Percentiles rank a stretch among this genome's conserved stretches.
phyloP scores from a whole-genome alignment of 2,113 vertebrate genomes.

The Polypterus bichir region DNA sequence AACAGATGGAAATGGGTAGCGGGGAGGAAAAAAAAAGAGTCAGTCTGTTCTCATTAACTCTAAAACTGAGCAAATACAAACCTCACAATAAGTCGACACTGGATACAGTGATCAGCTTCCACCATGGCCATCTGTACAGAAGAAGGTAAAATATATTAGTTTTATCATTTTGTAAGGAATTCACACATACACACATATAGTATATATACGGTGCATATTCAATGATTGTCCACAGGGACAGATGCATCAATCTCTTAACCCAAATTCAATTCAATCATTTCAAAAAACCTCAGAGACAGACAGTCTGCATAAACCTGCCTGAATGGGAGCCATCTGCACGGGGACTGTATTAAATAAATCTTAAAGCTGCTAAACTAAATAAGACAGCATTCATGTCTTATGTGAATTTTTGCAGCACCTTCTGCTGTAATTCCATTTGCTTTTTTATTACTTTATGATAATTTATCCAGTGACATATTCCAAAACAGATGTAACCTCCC shows the following conservation, averaged over 20 bases:
- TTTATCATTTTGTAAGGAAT: too few relatives aligned
- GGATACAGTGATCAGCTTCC: conserved; percentile 39
- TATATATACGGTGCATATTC: conserved; percentile 37
- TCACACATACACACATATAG: too few relatives aligned
- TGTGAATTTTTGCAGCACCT: neutral
- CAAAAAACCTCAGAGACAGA: neutral
- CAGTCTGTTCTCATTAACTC: conserved; percentile 68
- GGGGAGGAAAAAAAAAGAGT: conserved; percentile 38
- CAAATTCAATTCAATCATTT: conserved; percentile 49
- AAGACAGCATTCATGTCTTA: neutral
- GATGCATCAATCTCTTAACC: conserved; percentile 49
- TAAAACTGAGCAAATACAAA: conserved; percentile 49
- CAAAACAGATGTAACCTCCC: neutral
- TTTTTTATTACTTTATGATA: conserved; percentile 16
- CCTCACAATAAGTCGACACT: conserved; percentile 50
- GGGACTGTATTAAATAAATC: conserved; percentile 20
- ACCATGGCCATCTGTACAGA: conserved; percentile 54
- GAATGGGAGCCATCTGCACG: conserved; percentile 46
- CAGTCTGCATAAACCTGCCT: conserved; percentile 12
- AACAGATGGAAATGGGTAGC: conserved; percentile 63
- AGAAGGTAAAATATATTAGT: neutral
- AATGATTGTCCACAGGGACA: conserved; percentile 38
- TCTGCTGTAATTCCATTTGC: conserved; percentile 29
- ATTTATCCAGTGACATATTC: conserved; percentile 23
- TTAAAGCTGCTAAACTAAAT: neutral